These are phyloP conservation scores for Gymnobelideus leadbeateri DNA, from an alignment of 2,113 vertebrate species.

Conservation along the genomic window DNA sequence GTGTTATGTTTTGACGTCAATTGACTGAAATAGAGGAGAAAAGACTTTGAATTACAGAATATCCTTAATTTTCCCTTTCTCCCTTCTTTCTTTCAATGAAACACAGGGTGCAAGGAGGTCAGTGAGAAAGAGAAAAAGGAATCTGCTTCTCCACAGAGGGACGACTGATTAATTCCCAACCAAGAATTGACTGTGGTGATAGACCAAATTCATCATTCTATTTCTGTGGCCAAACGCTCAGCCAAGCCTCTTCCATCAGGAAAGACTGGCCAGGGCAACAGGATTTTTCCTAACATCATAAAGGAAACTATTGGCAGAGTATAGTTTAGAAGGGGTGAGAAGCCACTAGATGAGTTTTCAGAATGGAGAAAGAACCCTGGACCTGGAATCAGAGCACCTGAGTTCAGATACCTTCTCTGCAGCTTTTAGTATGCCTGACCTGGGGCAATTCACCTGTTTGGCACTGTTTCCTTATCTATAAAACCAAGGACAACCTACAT, in stretches of 20 bases:
- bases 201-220: background rate
- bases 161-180: background rate
- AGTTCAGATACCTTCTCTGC: background rate
- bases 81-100: background rate
- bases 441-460: background rate
- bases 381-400: background rate
- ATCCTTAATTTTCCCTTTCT: background rate
- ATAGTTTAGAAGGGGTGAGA: background rate
- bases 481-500: background rate
- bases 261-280: background rate
- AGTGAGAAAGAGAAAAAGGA: background rate
- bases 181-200: background rate
- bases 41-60: background rate
- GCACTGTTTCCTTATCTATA: background rate
- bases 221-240: background rate
- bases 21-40: background rate
- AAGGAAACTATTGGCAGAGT: background rate
- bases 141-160: background rate
- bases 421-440: background rate
- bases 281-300: background rate
- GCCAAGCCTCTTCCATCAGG: background rate
- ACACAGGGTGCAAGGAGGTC: background rate
- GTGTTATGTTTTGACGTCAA: background rate
- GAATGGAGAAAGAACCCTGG: background rate
- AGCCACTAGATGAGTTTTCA: background rate